These are phyloP conservation scores for Dicrurus megarhynchus DNA, from an alignment of 2,113 vertebrate species.

Conservation along the genomic window DNA sequence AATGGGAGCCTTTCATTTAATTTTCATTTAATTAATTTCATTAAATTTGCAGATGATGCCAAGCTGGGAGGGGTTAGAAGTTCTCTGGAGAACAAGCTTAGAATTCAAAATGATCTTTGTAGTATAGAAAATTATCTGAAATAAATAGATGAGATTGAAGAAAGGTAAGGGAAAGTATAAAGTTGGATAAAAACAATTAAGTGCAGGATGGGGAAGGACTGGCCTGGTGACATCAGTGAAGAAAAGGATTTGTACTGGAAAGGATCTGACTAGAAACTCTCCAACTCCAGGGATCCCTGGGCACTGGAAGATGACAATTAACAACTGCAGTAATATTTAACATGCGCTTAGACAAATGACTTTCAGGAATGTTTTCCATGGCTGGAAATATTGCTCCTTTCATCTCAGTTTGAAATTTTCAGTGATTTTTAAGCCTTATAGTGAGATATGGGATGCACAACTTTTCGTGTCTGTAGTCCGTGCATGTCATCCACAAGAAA, in stretches of 20 bases:
- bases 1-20: slow-evolving; percentile 49
- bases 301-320: background rate
- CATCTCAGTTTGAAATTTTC: background rate
- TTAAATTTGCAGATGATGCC: slow-evolving; percentile 59
- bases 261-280: background rate
- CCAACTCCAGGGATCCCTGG: background rate
- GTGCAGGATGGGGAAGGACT: background rate
- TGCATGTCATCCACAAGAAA: background rate
- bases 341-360: background rate
- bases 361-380: background rate
- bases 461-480: background rate
- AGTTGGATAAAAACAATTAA: background rate
- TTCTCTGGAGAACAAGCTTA: background rate
- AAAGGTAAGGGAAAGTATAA: background rate
- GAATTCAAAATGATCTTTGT: background rate
- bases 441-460: background rate
- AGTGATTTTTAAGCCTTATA: background rate
- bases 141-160: background rate
- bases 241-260: background rate
- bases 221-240: background rate
- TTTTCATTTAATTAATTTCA: slow-evolving; percentile 63
- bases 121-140: background rate
- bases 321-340: background rate
- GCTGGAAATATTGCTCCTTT: background rate
- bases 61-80: slow-evolving; percentile 30